Percentiles rank a stretch among this genome's conserved stretches.
Evolutionary conservation across 2,113 vertebrate genomes (phyloP).

Genomic region (Octodon degus): DNA sequence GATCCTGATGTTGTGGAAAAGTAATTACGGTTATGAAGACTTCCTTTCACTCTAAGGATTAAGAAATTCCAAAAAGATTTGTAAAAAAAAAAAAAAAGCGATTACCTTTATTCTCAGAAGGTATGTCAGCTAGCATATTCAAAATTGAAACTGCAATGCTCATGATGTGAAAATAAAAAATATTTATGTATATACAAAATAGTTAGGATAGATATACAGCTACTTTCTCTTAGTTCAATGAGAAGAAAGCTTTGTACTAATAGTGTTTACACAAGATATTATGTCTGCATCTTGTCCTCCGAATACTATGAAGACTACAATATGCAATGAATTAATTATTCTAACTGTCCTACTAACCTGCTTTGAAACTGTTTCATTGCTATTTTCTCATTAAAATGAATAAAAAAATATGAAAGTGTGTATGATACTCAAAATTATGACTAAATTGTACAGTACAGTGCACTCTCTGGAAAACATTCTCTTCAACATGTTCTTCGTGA

Average conservation of each 20-base stretch:
- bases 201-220: no score
- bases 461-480: neutral
- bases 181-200: no score
- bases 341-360: no score
- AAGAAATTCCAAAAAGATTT: neutral
- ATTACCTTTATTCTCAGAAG: neutral
- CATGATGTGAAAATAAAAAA: neutral
- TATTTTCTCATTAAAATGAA: no score
- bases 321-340: no score
- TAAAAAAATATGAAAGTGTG: no score
- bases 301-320: no score
- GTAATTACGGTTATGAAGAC: neutral
- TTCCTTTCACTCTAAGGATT: neutral
- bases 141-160: neutral
- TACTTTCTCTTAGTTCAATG: no score
- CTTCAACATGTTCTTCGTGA: neutral
- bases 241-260: no score
- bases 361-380: no score
- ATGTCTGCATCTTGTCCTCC: no score
- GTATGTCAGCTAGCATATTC: neutral
- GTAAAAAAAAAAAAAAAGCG: neutral
- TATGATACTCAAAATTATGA: neutral
- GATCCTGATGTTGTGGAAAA: neutral
- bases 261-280: no score
- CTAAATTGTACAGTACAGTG: neutral